Conservation (phyloP, 2,888 invertebrate species). For the Cephus sareptanus region DNA sequence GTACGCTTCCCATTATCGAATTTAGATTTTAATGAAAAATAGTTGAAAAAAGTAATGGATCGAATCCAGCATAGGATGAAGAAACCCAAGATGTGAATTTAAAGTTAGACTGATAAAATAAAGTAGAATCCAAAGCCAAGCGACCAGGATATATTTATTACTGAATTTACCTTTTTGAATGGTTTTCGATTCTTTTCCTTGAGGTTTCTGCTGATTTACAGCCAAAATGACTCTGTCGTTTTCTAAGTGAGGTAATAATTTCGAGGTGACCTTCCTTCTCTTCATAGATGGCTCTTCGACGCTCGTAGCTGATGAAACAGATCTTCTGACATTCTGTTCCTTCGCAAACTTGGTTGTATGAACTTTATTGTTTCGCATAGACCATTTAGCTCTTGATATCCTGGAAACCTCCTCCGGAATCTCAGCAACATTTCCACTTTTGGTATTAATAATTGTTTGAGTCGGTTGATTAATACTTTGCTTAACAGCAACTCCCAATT, state of each 20-base stretch:
- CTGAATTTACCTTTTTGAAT: slow-evolving; percentile 1
- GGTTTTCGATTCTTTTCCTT: background rate
- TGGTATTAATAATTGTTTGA: background rate
- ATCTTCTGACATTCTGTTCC: slow-evolving; percentile 15
- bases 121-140: background rate
- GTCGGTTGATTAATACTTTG: background rate
- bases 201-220: slow-evolving; percentile 19
- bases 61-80: background rate
- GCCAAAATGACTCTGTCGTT: slow-evolving; percentile 23
- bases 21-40: background rate
- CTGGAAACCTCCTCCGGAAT: slow-evolving; percentile 19
- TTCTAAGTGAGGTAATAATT: slow-evolving; percentile 18
- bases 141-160: background rate
- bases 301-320: slow-evolving; percentile 6
- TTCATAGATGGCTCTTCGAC: slow-evolving; percentile 34
- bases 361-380: slow-evolving; percentile 15
- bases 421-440: background rate
- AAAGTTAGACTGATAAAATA: background rate
- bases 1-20: background rate
- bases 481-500: background rate
- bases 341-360: slow-evolving; percentile 19
- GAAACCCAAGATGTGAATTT: background rate
- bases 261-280: slow-evolving; percentile 32
- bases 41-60: background rate
- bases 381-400: slow-evolving; percentile 21